These are phyloP conservation scores for Mimumesa dahlbomi DNA, from an alignment of 2,888 invertebrate species.

Conservation along the genomic window DNA sequence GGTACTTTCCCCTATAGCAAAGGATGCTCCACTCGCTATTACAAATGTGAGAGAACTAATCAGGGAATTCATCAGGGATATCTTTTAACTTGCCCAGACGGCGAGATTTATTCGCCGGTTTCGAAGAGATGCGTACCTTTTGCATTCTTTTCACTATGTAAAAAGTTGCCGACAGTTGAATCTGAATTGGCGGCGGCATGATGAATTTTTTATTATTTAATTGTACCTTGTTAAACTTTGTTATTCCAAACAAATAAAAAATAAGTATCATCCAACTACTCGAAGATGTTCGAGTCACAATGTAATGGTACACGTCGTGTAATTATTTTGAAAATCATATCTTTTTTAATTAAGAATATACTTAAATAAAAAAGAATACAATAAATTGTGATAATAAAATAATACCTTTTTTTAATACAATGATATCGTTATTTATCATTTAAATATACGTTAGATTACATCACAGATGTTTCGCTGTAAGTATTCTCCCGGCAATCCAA, in stretches of 20 bases:
- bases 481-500: too few species aligned
- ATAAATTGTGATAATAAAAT: background rate
- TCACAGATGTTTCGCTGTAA: too few species aligned
- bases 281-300: too few species aligned
- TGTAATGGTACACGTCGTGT: too few species aligned
- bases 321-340: too few species aligned
- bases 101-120: slow-evolving; percentile 87
- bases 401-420: too few species aligned
- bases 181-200: background rate
- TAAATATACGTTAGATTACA: too few species aligned
- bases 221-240: background rate
- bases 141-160: slow-evolving; percentile 83
- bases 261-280: too few species aligned
- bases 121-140: slow-evolving; percentile 86
- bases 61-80: slow-evolving; percentile 83
- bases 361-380: background rate
- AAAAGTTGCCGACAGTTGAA: background rate
- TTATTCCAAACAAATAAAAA: too few species aligned
- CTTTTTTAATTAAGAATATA: too few species aligned
- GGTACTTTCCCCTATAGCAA: slow-evolving; percentile 86
- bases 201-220: background rate
- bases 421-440: too few species aligned
- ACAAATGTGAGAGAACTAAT: slow-evolving; percentile 84
- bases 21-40: slow-evolving; percentile 85
- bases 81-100: slow-evolving; percentile 87